These are phyloP conservation scores for Lordiphosa collinella DNA, from an alignment of 1,140 invertebrate genomes.

Conservation along the genomic window DNA sequence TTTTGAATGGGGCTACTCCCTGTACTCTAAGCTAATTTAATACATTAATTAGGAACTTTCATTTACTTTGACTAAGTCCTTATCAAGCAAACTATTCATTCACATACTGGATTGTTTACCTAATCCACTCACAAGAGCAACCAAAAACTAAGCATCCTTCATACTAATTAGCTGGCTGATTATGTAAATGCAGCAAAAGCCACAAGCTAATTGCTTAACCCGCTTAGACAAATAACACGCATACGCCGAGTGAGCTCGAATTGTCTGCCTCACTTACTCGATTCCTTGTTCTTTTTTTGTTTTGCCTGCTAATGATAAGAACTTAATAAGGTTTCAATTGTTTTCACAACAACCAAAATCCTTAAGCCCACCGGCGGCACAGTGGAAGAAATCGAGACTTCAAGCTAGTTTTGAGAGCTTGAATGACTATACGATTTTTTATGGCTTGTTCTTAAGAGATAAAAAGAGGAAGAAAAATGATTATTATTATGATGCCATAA, in stretches of 20 bases:
- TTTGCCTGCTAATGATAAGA: slow-evolving; percentile 44
- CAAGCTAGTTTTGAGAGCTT: too few relatives aligned
- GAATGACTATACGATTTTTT: too few relatives aligned
- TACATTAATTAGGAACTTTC: slow-evolving; percentile 1
- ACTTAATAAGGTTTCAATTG: slow-evolving; percentile 57
- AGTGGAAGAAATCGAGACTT: not conserved
- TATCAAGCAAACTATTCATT: slow-evolving; percentile 3
- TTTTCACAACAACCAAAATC: slow-evolving; percentile 31
- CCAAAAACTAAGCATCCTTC: slow-evolving; percentile 44
- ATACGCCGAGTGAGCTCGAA: slow-evolving; percentile 27
- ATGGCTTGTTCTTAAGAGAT: too few relatives aligned
- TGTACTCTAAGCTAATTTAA: not conserved
- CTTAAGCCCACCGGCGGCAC: not conserved
- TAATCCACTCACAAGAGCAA: slow-evolving; percentile 2
- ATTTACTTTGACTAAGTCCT: not conserved
- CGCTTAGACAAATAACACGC: slow-evolving; percentile 51
- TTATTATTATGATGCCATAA: too few relatives aligned
- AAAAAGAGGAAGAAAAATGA: too few relatives aligned
- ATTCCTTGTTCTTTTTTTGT: not conserved
- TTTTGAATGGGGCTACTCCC: not conserved
- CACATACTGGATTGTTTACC: not conserved
- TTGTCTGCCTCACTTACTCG: slow-evolving; percentile 16
- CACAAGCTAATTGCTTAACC: slow-evolving; percentile 48
- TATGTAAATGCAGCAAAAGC: slow-evolving; percentile 50
- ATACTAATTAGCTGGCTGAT: slow-evolving; percentile 52